Evolutionary conservation across 2,113 vertebrate genomes (phyloP), one percentile per base, ranked within the genome.

Genomic region (Natator depressus): DNA sequence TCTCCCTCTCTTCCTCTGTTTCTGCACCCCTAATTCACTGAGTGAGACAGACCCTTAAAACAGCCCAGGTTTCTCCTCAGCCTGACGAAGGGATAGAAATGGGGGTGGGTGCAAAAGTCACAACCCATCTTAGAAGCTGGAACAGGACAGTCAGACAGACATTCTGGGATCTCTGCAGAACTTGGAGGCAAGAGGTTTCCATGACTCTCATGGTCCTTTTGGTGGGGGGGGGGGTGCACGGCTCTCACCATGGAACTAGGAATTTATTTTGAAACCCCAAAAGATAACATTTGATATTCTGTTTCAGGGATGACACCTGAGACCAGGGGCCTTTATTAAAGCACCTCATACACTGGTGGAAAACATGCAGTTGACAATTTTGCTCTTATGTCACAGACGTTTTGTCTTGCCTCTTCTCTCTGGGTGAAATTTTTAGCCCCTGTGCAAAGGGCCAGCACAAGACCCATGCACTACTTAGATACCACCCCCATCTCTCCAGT

Each of bases 1-100:
- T 81, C 89, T 69, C 35, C 35, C 88, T 89, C n/a, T 22, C 90
- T 93, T 80, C 80, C 14, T 51, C 27, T 76, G 84, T 90, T 38
- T 42, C 69, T 3, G 22, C 72, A 46, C 72, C 72, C 38, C n/a
- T 46, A 24, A 25, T 24, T 69, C 20, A 76, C 3, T 24, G 72
- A 11, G 84, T 42, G 89, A 95, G 87, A 86, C 91, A 87, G 79
- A 65, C 82, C 20, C 89, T 51, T 83, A 89, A 90, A 92, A 93
- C 90, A 88, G 82, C 92, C 89, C 81, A 13, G 38, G 13, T 46
- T 24, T 46, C 72, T 76, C 72, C 42, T 38, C 9, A 24, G 72
- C 24, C 42, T 38, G 38, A 46, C 20, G 20, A 22, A 76, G 20
- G 89, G 82, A 86, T 90, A 89, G 0, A 13, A 75, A 87, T 11